Evolutionary conservation across 2,888 invertebrate species (phyloP).

Genomic region (Dryobota labecula): DNA sequence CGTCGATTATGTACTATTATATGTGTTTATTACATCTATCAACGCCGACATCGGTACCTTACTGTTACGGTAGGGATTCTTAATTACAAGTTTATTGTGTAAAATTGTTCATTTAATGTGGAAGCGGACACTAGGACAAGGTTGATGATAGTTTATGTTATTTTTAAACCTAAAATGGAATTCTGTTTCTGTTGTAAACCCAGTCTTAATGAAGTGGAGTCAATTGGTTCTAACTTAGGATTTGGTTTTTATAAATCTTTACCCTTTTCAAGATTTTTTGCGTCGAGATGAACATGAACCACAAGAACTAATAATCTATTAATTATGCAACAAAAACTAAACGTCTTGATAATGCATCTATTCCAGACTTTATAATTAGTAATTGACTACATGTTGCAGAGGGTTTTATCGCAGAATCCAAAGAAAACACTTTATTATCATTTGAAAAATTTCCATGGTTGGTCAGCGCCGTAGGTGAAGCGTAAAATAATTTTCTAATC

Average conservation of each 20-base stretch:
- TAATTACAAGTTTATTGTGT: conserved; percentile 64
- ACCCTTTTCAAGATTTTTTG: conserved; percentile 54
- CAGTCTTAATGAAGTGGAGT: conserved; percentile 17
- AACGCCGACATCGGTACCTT: conserved; percentile 69
- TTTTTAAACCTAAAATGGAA: conserved; percentile 3
- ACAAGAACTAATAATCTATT: conserved; percentile 46
- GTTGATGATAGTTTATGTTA: not conserved
- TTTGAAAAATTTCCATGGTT: conserved; percentile 62
- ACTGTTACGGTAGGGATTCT: conserved; percentile 64
- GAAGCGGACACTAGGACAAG: conserved; percentile 9
- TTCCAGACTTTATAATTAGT: conserved; percentile 48
- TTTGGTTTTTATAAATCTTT: conserved; percentile 39
- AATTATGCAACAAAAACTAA: conserved; percentile 54
- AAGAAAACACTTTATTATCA: conserved; percentile 50
- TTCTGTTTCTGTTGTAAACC: not conserved
- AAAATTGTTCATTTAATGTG: conserved; percentile 46
- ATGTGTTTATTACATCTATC: conserved; percentile 82
- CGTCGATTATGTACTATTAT: conserved; percentile 83
- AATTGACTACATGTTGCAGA: conserved; percentile 36
- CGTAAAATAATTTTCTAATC: conserved; percentile 72
- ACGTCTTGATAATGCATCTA: conserved; percentile 46
- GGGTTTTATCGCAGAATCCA: conserved; percentile 43
- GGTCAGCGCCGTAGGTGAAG: conserved; percentile 59
- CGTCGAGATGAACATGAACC: conserved; percentile 26
- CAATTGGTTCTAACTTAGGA: conserved; percentile 20